Evolutionary conservation across 35 echinoderm and acorn worm genomes (phyloP).

Genomic region (Anneissia japonica): DNA sequence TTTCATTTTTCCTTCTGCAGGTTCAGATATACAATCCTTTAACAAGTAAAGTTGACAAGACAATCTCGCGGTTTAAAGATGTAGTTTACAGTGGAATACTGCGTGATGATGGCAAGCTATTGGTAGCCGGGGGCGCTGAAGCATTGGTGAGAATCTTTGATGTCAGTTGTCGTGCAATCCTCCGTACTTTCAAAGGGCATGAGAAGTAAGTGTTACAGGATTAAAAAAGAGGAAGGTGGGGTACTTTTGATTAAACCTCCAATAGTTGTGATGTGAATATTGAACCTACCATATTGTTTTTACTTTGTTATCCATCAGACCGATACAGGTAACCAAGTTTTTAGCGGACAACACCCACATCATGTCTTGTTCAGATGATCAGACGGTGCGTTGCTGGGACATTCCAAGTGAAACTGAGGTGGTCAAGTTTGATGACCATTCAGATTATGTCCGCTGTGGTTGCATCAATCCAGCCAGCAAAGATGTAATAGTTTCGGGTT

Average conservation of each 20-base stretch:
- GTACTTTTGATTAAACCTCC: too few relatives aligned
- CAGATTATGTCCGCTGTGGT: conserved; percentile 72
- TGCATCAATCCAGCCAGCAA: conserved; percentile 60
- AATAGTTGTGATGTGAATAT: too few relatives aligned
- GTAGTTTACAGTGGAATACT: conserved; percentile 73
- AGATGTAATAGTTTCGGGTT: conserved; percentile 82
- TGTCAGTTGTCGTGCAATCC: conserved; percentile 55
- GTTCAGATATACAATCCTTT: conserved; percentile 80
- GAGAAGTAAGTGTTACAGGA: conserved; percentile 50
- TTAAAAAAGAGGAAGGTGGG: too few relatives aligned
- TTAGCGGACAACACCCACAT: conserved; percentile 55
- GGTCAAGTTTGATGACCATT: conserved; percentile 49
- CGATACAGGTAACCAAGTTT: conserved; percentile 84
- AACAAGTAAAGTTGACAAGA: conserved; percentile 81
- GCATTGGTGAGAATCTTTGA: conserved; percentile 66
- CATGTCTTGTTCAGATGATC: conserved; percentile 82
- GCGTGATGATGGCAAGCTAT: conserved; percentile 71
- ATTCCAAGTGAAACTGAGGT: conserved; percentile 71
- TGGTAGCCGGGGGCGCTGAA: conserved; percentile 90
- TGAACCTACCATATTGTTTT: neutral
- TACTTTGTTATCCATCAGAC: conserved; percentile 22
- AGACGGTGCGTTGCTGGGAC: conserved; percentile 69
- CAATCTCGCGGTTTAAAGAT: conserved; percentile 73
- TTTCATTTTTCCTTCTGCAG: too few relatives aligned
- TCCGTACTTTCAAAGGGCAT: conserved; percentile 89